Conservation (phyloP, 1,140 invertebrate species). For the Drosophila mayri region DNA sequence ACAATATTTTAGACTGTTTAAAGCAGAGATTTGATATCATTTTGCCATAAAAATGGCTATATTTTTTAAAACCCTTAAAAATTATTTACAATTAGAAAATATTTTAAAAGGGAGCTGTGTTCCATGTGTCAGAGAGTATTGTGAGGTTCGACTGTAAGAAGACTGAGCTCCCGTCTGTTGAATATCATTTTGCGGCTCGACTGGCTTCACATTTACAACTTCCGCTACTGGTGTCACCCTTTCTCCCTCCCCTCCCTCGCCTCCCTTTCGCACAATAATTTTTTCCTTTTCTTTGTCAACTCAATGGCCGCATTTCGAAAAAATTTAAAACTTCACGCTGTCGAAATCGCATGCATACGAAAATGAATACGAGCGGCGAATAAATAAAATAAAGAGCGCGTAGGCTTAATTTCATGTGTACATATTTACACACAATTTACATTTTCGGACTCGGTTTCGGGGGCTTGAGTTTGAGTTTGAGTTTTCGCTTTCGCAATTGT, state of each 20-base stretch:
- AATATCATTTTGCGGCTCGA: constrained; percentile 76
- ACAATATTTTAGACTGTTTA: too few relatives aligned
- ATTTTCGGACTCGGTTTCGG: constrained; percentile 47
- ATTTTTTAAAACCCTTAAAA: background rate
- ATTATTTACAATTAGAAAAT: background rate
- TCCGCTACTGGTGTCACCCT: constrained; percentile 45
- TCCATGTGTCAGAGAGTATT: background rate
- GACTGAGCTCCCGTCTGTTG: constrained; percentile 20
- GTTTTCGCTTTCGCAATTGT: constrained; percentile 50
- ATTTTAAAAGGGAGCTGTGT: background rate
- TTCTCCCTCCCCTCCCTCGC: background rate
- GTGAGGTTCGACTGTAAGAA: constrained; percentile 16
- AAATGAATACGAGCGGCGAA: constrained; percentile 54
- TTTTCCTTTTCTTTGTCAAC: constrained; percentile 57
- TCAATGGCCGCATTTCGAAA: constrained; percentile 54
- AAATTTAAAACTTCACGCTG: constrained; percentile 49
- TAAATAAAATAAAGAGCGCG: constrained; percentile 55
- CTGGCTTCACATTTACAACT: constrained; percentile 66
- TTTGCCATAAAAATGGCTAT: too few relatives aligned
- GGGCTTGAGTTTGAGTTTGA: constrained; percentile 7
- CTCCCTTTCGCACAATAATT: background rate
- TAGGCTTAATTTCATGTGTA: constrained; percentile 66
- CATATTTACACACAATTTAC: constrained; percentile 58
- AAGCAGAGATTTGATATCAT: background rate
- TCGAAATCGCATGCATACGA: constrained; percentile 60